Evolutionary conservation across 2,888 invertebrate genomes (phyloP).

Genomic region (Acrobasis consociella): DNA sequence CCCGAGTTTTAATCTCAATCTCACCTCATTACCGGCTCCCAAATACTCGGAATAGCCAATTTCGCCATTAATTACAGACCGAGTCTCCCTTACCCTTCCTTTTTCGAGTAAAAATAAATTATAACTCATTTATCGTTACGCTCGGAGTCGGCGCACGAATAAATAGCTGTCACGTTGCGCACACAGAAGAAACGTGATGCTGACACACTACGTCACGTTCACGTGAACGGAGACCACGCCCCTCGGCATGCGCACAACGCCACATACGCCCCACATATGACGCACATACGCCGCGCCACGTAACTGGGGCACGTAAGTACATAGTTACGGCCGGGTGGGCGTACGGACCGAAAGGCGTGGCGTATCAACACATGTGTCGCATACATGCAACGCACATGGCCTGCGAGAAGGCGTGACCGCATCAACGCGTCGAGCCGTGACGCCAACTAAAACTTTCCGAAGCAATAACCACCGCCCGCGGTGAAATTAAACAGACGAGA

Average conservation of each 20-base stretch:
- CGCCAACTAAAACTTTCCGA: conserved; percentile 30
- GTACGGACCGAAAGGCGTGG: conserved; percentile 64
- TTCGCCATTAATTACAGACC: conserved; percentile 76
- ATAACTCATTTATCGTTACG: conserved; percentile 78
- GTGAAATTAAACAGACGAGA: conserved; percentile 38
- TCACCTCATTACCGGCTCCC: conserved; percentile 79
- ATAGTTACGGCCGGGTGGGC: conserved; percentile 57
- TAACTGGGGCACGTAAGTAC: conserved; percentile 57
- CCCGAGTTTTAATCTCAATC: conserved; percentile 80
- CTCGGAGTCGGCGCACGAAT: conserved; percentile 55
- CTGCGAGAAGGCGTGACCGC: conserved; percentile 45
- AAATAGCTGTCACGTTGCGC: conserved; percentile 72
- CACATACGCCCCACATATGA: conserved; percentile 64
- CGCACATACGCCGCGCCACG: conserved; percentile 55
- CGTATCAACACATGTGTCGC: conserved; percentile 42
- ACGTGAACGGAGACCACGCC: conserved; percentile 68
- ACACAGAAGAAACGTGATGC: conserved; percentile 53
- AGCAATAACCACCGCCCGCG: conserved; percentile 38
- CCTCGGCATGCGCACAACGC: conserved; percentile 65
- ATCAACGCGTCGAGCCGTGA: conserved; percentile 34
- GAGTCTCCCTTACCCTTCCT: conserved; percentile 69
- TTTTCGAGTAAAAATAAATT: conserved; percentile 81
- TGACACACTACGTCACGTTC: conserved; percentile 54
- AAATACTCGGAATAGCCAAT: conserved; percentile 81
- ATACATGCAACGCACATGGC: conserved; percentile 45